A percentile compares a stretch with the other conserved stretches of the same genome.
Evolutionary conservation across 2,113 vertebrate species (phyloP).

Genomic region (Haplotaxodon microlepis): DNA sequence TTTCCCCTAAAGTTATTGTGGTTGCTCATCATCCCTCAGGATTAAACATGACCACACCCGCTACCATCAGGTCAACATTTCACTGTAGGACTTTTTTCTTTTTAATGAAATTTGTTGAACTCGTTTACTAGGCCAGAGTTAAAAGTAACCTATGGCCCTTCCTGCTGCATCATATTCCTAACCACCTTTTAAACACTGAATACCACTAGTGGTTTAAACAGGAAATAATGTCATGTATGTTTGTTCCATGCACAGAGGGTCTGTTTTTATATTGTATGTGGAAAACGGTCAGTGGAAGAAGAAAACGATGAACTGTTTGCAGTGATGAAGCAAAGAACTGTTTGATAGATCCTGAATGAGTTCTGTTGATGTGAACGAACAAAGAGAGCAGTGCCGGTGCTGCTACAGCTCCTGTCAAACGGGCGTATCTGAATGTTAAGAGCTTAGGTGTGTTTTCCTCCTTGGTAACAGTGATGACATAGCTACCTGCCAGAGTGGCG

Average conservation of each 20-base stretch:
- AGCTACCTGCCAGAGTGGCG: constrained; percentile 1
- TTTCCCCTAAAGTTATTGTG: neutral
- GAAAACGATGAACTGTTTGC: neutral
- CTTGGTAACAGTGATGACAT: constrained; percentile 11
- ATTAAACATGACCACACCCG: neutral
- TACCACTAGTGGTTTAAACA: neutral
- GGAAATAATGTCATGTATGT: neutral
- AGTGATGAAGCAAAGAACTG: neutral
- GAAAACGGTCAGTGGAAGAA: neutral
- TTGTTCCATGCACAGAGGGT: neutral
- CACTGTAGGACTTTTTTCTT: neutral
- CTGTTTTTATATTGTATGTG: neutral
- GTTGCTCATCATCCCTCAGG: neutral
- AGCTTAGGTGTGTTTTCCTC: neutral
- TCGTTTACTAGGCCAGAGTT: neutral
- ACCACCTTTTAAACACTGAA: neutral
- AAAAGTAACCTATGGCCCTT: neutral
- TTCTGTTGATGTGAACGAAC: neutral
- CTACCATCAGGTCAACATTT: neutral
- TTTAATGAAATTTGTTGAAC: neutral
- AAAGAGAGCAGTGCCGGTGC: neutral
- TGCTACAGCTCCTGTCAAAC: neutral
- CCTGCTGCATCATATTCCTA: neutral
- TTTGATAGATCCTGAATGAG: neutral
- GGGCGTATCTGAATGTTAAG: neutral